These are phyloP conservation scores for Lampris incognitus DNA, from an alignment of 2,113 vertebrate genomes.

Conservation along the genomic window DNA sequence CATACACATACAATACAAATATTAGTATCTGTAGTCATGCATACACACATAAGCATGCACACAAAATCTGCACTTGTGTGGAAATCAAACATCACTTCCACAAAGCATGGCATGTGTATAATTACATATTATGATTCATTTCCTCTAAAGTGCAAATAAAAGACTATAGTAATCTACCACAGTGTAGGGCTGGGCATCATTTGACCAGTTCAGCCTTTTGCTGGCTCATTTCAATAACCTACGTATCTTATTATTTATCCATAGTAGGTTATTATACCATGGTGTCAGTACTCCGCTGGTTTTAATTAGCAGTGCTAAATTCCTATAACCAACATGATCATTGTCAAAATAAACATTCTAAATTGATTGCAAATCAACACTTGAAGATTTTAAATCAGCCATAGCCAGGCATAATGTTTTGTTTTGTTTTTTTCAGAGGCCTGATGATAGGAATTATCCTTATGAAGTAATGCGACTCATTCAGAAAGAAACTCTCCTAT, in stretches of 20 bases:
- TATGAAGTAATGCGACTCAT: too few relatives aligned
- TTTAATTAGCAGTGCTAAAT: background rate
- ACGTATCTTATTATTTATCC: background rate
- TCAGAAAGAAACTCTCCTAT: too few relatives aligned
- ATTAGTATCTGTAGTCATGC: background rate
- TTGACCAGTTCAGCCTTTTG: too few relatives aligned
- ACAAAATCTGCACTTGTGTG: background rate
- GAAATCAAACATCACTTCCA: too few relatives aligned
- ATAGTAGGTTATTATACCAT: background rate
- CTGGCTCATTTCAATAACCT: background rate
- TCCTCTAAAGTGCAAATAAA: too few relatives aligned
- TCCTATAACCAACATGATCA: background rate
- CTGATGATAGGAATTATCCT: background rate
- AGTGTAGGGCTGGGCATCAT: too few relatives aligned
- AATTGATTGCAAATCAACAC: background rate
- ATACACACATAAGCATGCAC: slow-evolving; percentile 4
- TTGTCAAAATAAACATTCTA: background rate
- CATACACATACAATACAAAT: slow-evolving; percentile 19
- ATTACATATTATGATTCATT: too few relatives aligned
- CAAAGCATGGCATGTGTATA: too few relatives aligned
- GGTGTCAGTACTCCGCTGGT: background rate
- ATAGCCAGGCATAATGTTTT: background rate
- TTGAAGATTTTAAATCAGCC: background rate
- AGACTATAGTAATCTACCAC: too few relatives aligned
- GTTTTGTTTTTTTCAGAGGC: background rate